Evolutionary conservation across 2,888 invertebrate genomes (phyloP).

Genomic region (Tachina fera): DNA sequence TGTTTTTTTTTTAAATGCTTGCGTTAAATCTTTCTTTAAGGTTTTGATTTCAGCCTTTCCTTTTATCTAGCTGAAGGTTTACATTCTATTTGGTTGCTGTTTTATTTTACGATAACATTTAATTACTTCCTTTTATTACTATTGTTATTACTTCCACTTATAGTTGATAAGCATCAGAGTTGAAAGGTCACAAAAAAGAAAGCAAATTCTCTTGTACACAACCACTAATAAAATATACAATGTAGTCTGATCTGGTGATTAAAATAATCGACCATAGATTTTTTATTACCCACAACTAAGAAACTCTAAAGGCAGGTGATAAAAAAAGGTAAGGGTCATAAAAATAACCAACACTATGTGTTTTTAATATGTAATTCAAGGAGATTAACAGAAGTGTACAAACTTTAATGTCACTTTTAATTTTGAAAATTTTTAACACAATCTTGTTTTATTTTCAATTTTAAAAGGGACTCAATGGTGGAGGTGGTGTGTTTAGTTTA

Average conservation of each 20-base stretch:
- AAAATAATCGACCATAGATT: slow-evolving; percentile 39
- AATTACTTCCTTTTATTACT: slow-evolving; percentile 1
- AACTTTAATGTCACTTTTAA: not conserved
- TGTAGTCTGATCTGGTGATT: slow-evolving; percentile 34
- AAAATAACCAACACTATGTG: not conserved
- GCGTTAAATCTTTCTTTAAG: no score
- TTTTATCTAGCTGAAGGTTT: not conserved
- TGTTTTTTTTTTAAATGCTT: no score
- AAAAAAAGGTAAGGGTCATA: slow-evolving; percentile 17
- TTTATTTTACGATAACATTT: slow-evolving; percentile 4
- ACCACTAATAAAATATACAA: not conserved
- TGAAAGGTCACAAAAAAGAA: not conserved
- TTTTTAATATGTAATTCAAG: not conserved
- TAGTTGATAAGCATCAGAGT: not conserved
- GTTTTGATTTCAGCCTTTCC: no score
- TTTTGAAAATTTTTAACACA: not conserved
- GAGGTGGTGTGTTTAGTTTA: not conserved
- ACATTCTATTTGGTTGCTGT: not conserved
- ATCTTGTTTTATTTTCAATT: not conserved
- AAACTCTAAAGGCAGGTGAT: not conserved
- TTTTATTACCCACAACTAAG: slow-evolving; percentile 22
- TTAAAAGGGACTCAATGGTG: not conserved
- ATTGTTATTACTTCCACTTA: not conserved
- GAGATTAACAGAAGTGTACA: not conserved
- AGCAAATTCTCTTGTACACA: not conserved